Evolutionary conservation across 2,888 invertebrate genomes (phyloP).

Genomic region (Cryptus viduatorius): DNA sequence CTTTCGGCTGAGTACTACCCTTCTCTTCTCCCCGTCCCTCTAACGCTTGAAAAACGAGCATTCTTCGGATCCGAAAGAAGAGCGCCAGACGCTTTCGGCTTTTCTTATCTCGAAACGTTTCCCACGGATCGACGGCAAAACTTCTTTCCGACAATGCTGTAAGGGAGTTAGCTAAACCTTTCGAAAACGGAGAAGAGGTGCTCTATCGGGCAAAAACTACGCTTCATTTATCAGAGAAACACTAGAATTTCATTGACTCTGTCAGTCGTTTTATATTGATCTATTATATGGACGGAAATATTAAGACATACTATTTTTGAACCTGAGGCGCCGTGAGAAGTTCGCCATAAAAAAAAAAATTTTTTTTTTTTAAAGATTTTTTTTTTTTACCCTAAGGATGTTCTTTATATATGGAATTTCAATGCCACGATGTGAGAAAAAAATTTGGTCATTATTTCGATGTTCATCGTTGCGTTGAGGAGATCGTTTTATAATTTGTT

Average conservation of each 20-base stretch:
- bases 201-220: background rate
- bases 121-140: conserved; percentile 14
- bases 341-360: background rate
- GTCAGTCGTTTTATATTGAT: background rate
- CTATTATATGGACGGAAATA: background rate
- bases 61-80: conserved; percentile 2
- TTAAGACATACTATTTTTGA: background rate
- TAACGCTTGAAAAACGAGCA: conserved; percentile 48
- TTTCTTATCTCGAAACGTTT: conserved; percentile 8
- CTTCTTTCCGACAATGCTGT: conserved; percentile 8
- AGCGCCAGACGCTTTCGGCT: conserved; percentile 8
- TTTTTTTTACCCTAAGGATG: background rate
- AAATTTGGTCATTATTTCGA: background rate
- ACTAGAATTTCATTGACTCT: background rate
- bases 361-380: background rate
- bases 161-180: background rate
- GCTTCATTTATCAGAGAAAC: conserved; percentile 1
- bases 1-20: background rate
- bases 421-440: background rate
- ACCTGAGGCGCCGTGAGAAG: background rate
- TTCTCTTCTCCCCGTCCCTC: conserved; percentile 1
- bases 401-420: background rate
- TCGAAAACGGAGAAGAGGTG: background rate
- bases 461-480: background rate
- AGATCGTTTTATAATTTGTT: background rate